A percentile compares a stretch with the other conserved stretches of the same genome.
Evolutionary conservation across 53 echinoderm and acorn worm genomes (phyloP).

Genomic region (Antedon mediterranea): DNA sequence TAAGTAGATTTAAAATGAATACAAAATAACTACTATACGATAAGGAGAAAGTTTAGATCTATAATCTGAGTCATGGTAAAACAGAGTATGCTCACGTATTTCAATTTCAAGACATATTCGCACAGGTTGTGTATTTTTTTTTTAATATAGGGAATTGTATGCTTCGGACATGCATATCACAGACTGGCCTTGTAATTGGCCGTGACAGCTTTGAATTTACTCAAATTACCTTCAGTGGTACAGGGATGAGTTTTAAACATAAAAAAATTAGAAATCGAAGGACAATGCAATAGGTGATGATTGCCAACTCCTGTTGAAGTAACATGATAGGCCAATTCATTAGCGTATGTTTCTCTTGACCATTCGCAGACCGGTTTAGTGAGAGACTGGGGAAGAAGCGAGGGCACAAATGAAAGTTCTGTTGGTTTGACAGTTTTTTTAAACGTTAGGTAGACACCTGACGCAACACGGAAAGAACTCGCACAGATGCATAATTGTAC

Average conservation of each 20-base stretch:
- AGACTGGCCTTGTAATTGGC: not conserved
- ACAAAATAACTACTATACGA: no score
- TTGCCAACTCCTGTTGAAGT: not conserved
- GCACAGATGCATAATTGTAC: no score
- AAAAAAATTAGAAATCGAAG: not conserved
- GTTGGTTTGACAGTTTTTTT: not conserved
- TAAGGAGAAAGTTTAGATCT: no score
- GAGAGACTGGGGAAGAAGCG: not conserved
- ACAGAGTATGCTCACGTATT: not conserved
- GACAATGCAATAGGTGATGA: not conserved
- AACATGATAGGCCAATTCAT: not conserved
- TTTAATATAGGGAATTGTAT: not conserved
- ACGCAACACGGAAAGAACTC: not conserved
- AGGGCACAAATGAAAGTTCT: not conserved
- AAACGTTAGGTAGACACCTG: not conserved
- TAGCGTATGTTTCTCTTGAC: not conserved
- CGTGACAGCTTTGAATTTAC: not conserved
- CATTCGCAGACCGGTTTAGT: not conserved
- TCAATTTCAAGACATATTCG: not conserved
- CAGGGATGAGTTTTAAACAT: not conserved
- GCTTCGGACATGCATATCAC: not conserved
- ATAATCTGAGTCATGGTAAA: not conserved
- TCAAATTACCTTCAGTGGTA: conserved; percentile 1
- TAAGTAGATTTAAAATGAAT: no score
- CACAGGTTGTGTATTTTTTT: not conserved